phyloP scores from a whole-genome alignment of 2,113 vertebrate species.

The Amphilophus citrinellus region DNA sequence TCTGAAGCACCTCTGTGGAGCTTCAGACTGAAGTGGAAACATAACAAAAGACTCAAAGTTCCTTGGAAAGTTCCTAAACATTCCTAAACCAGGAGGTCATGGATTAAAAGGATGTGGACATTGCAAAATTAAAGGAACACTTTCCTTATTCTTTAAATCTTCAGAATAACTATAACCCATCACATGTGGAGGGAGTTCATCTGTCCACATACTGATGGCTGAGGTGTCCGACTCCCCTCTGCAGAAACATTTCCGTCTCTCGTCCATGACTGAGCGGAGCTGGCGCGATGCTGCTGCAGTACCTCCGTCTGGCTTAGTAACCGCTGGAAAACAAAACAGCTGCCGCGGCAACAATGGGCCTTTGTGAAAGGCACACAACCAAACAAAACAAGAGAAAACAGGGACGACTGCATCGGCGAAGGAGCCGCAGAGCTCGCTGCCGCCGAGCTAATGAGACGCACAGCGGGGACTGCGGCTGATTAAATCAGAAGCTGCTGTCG shows the following conservation, averaged over 20 bases:
- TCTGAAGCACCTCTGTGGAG: not conserved
- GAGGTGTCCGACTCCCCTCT: not conserved
- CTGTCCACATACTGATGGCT: not conserved
- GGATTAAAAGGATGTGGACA: not conserved
- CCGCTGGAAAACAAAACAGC: slow-evolving; percentile 45
- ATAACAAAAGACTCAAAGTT: not conserved
- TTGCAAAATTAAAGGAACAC: not conserved
- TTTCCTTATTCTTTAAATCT: not conserved
- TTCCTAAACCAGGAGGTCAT: too few species aligned
- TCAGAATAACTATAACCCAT: not conserved
- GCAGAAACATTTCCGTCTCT: not conserved
- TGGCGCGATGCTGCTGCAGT: slow-evolving; percentile 7
- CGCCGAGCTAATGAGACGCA: slow-evolving; percentile 23
- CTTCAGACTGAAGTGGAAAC: not conserved
- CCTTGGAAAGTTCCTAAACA: not conserved
- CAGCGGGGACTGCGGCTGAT: slow-evolving; percentile 42
- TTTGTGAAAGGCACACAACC: slow-evolving; percentile 50
- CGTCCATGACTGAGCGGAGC: not conserved
- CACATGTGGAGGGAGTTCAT: not conserved
- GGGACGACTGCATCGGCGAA: slow-evolving; percentile 13
- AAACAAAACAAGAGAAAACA: slow-evolving; percentile 24
- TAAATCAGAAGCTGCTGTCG: slow-evolving; percentile 56
- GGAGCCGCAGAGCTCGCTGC: not conserved
- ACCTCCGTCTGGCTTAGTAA: slow-evolving; percentile 8
- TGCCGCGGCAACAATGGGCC: slow-evolving; percentile 50